Evolutionary conservation across 2,113 vertebrate species (phyloP), one percentile per base, ranked within the genome.

Genomic region (Cathartes aura): DNA sequence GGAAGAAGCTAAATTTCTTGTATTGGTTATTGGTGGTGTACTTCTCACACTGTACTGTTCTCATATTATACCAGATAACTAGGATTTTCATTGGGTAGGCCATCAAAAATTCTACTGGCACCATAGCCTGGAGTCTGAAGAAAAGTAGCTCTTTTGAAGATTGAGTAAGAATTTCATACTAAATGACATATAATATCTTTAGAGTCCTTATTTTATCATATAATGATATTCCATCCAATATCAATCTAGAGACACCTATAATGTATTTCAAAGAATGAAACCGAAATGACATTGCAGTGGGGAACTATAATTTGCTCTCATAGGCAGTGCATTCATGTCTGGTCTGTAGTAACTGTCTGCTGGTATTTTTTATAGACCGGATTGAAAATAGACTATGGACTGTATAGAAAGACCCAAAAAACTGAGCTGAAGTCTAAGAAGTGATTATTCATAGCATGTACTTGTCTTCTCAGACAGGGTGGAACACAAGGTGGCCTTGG

Each of bases 81-180:
- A 50, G 34, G 45, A 81, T 82, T 90, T 90, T 95, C 82, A 60
- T 5, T 83, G 82, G 92, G 72, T 42, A 80, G 32, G 12, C 50
- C 58, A 86, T 83, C 72, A 87, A 76, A 95, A 92, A 81, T 78
- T 89, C 80, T 64, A 84, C 72, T 67, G 38, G 40, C 38, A 48
- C 32, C 6, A 8, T 92, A 73, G 50, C 36, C 81, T 87, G 47
- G 36, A 96, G 89, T 82, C 68, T 91, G 80, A 84, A 55, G 87
- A 90, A 87, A 96, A 80, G 27, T n/a, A 59, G 58, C 47, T 93
- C 29, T 53, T 91, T 84, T 53, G 80, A 93, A 97, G 87, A 52
- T 21, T 74, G 90, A 92, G 89, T 97, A 90, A 94, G 52, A 87
- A 81, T 94, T 96, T 85, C 88, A 91, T 96, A 94, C 78, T 93